Percentiles rank a stretch among this genome's conserved stretches.
phyloP scores from a whole-genome alignment of 2,888 invertebrate species.

The Mechanitis mazaeus region DNA sequence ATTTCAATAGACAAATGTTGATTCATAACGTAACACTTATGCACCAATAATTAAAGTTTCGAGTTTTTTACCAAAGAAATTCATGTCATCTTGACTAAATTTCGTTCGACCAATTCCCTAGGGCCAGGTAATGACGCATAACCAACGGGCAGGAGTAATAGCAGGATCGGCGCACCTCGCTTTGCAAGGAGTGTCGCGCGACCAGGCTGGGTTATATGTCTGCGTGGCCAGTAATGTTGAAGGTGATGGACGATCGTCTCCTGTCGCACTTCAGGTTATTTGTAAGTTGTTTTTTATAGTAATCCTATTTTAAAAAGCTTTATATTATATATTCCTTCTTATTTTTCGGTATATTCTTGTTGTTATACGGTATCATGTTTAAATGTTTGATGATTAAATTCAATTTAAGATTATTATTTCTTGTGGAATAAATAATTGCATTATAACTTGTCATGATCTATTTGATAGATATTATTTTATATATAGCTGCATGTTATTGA shows the following conservation, averaged over 20 bases:
- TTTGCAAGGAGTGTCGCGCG: conserved; percentile 85
- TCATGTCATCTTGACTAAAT: conserved; percentile 11
- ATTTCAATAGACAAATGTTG: background rate
- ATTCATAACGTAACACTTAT: conserved; percentile 2
- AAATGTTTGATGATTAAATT: no score
- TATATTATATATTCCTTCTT: no score
- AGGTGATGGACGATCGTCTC: conserved; percentile 90
- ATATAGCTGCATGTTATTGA: no score
- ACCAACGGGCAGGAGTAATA: conserved; percentile 90
- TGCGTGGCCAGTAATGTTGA: conserved; percentile 94
- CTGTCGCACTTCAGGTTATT: conserved; percentile 89
- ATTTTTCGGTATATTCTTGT: no score
- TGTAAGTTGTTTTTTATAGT: conserved; percentile 79
- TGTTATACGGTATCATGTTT: no score
- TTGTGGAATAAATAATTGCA: no score
- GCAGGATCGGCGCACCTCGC: conserved; percentile 89
- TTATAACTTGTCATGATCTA: no score
- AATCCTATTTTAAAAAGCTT: background rate
- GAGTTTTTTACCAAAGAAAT: no score
- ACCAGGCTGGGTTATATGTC: conserved; percentile 90
- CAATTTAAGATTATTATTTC: no score
- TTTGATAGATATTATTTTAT: no score
- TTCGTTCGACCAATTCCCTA: conserved; percentile 44
- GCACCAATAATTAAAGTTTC: no score
- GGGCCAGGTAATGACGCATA: conserved; percentile 90